Evolutionary conservation across 2,797 vertebrate genomes (phyloP).

Genomic region (Anguilla pacifica): DNA sequence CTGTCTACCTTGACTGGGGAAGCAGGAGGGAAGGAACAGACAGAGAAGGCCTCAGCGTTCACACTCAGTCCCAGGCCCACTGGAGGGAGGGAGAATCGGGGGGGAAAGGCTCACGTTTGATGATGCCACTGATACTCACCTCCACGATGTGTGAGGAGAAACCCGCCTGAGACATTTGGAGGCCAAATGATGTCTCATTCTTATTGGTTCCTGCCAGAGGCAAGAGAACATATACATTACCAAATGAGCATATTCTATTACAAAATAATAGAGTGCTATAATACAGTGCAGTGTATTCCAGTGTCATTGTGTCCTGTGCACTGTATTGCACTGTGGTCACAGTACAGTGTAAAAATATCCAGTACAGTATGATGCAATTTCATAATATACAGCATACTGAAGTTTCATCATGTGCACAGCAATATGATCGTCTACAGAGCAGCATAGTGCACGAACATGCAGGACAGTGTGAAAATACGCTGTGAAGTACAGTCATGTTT

Average conservation of each 20-base stretch:
- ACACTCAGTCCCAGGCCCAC: constrained; percentile 50
- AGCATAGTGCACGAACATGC: background rate
- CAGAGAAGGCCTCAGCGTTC: constrained; percentile 57
- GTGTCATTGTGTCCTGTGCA: background rate
- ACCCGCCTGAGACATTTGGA: constrained; percentile 98
- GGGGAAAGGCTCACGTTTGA: background rate
- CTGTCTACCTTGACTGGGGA: constrained; percentile 52
- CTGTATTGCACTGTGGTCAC: background rate
- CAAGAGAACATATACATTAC: constrained; percentile 17
- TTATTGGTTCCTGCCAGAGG: constrained; percentile 86
- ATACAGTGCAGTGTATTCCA: constrained; percentile 18
- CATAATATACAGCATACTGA: background rate
- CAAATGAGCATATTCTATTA: constrained; percentile 6
- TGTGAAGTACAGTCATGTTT: background rate
- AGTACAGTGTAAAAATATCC: background rate
- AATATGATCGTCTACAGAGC: background rate
- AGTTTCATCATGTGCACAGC: constrained; percentile 8
- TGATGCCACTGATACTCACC: constrained; percentile 71
- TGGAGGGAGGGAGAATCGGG: constrained; percentile 11
- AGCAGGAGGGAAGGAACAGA: constrained; percentile 50
- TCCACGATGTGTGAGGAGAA: constrained; percentile 96
- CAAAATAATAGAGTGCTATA: background rate
- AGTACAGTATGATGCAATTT: background rate
- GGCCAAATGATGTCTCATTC: constrained; percentile 95
- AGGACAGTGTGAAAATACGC: background rate